Evolutionary conservation across 2,888 invertebrate species (phyloP), one percentile per base, ranked within the genome.

Genomic region (Drosophila mercatorum): DNA sequence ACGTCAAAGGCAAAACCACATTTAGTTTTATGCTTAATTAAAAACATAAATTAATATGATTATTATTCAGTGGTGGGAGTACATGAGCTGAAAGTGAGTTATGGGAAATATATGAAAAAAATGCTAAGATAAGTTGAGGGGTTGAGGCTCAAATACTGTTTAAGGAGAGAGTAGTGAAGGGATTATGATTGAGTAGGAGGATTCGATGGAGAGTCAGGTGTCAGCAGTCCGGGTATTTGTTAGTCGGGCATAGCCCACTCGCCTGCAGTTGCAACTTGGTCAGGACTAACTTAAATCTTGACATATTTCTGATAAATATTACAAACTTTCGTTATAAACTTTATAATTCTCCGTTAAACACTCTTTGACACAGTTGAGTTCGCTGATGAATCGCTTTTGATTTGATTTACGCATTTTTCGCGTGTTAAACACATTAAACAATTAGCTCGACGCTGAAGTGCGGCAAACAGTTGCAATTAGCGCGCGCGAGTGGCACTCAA

Each of bases 401-500:
- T 69, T 52, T 52, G 28, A 34, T 51, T 57, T 52, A 31, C 56
- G 55, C 38, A 36, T 5, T 51, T 56, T 38, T 10, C 51, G 34
- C 11, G 44, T 72, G 53, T 61, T 62, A 57, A 31, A 11, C 53
- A 56, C 63, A 72, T 82, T 82, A 69, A 88, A 75, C 75, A 88
- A 88, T 88, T 88, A 75, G 58, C 66, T 46, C 10, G 70, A 57
- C 55, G 68, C 58, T 71, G 81, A 63, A 72, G 72, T 55, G 41
- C 49, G 68, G 63, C 71, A 80, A 81, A 74, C 77, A 75, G 81
- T 69, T 66, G 81, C 83, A 86, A 83, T 86, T 83, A 83, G 83
- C 72, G 70, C 46, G 55, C 68, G 65, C 81, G 78, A 86, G 83
- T 83, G 81, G 74, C 70, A 79, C 87, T 86, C 83, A 86, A 86